Base-by-base conservation (phyloP, 2,113 vertebrate species). In the Rallus limicola region DNA sequence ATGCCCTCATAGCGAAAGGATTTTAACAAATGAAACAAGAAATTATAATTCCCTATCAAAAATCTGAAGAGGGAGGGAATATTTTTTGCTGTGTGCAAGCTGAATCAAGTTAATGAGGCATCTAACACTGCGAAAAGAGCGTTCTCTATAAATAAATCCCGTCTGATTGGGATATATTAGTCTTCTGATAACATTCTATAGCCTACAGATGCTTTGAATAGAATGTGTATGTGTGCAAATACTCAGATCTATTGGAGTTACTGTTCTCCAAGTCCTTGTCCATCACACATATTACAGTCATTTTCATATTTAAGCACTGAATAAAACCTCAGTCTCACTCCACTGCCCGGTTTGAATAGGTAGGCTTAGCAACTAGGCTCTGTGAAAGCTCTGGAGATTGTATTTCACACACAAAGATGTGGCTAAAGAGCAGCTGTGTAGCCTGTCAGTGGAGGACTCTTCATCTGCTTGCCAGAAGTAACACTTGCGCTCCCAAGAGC, bases 41-140 rank as follows among this genome's bases (percentile, higher is more conserved):
- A 98, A 98, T 98, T 97, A 97, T 98, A 98, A 98, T 98, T 98
- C 97, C 96, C 97, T 98, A 98, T 98, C 96, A 98, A 98, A 98
- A 98, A 98, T 98, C 95, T 98, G 98, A 98, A 98, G 98, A 98
- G 98, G 98, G 98, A 98, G 97, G 98, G 98, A 98, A 98, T 98
- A 98, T 98, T 98, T 98, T 98, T 98, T 98, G 97, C 98, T 98
- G 98, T 98, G 98, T 98, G 97, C 97, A 98, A 98, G 98, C 97
- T 98, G 98, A 98, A 98, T 98, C 98, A 98, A 98, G 98, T 98
- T 98, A 98, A 98, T 98, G 98, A 98, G 98, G 97, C 98, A 98
- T 98, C 98, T 98, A 98, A 98, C 98, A 98, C 95, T 98, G 98
- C 97, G 63, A 98, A 98, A 98, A 98, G 98, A 98, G 97, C 78